Evolutionary conservation across 2,113 vertebrate species (phyloP).

Genomic region (Bufo bufo): DNA sequence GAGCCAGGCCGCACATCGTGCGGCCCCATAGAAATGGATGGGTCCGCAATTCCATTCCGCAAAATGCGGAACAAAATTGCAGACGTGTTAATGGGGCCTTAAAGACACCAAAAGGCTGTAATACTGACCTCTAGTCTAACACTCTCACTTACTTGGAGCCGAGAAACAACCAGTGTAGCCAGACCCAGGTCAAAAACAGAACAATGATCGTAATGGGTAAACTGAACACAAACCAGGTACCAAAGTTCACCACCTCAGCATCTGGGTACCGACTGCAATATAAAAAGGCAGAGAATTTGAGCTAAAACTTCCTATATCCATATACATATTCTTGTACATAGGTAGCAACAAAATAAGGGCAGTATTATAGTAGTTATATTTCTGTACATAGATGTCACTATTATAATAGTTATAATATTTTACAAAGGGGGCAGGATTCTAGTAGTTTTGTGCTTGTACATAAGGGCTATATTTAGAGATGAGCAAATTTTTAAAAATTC

Average conservation of each 20-base stretch:
- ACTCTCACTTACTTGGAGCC: conserved; percentile 92
- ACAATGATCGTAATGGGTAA: conserved; percentile 94
- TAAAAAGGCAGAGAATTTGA: not conserved
- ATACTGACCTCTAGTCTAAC: not conserved
- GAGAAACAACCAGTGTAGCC: conserved; percentile 96
- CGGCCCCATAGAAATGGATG: no score
- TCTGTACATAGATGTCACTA: not conserved
- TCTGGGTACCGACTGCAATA: conserved; percentile 88
- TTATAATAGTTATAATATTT: not conserved
- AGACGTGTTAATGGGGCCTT: no score
- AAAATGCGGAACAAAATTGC: no score
- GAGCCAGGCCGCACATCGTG: no score
- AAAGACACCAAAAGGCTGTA: not conserved
- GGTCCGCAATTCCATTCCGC: no score
- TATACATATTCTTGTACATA: not conserved
- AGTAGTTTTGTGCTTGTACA: conserved; percentile 6
- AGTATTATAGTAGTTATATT: conserved; percentile 14
- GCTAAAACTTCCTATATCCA: not conserved
- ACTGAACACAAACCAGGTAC: conserved; percentile 98
- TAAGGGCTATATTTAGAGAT: no score
- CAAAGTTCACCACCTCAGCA: conserved; percentile 94
- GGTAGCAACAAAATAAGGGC: not conserved
- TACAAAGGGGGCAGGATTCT: not conserved
- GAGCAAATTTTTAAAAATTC: no score
- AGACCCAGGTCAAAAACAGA: conserved; percentile 94